Conservation (phyloP, 2,113 vertebrate species). For the Muntiacus muntjak region DNA sequence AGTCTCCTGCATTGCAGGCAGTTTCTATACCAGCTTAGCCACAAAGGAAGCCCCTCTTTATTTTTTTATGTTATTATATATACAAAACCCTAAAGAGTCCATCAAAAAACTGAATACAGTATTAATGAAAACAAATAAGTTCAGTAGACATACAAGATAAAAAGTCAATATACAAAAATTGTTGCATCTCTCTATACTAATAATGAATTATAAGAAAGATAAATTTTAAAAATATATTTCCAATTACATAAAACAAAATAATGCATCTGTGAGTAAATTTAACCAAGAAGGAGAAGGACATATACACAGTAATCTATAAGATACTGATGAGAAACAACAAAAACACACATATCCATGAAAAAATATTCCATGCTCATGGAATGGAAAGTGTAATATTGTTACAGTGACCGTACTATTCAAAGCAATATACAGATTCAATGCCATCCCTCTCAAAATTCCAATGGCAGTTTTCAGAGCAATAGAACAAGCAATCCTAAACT, state of each 20-base stretch:
- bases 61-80: neutral
- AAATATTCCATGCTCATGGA: neutral
- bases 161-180: neutral
- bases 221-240: neutral
- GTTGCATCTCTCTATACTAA: neutral
- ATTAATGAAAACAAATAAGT: neutral
- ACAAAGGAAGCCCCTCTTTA: neutral
- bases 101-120: neutral
- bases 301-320: neutral
- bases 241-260: neutral
- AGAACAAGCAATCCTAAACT: neutral
- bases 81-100: neutral
- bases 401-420: neutral
- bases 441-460: neutral
- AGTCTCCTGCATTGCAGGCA: rapidly evolving
- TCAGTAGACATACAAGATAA: neutral
- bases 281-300: neutral
- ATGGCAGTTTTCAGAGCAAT: neutral
- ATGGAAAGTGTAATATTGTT: neutral
- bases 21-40: neutral
- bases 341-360: neutral
- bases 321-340: neutral
- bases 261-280: neutral
- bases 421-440: neutral
- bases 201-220: neutral